Evolutionary conservation across 2,888 invertebrate genomes (phyloP), one percentile per base, ranked within the genome.

Genomic region (Xiphydria camelus): DNA sequence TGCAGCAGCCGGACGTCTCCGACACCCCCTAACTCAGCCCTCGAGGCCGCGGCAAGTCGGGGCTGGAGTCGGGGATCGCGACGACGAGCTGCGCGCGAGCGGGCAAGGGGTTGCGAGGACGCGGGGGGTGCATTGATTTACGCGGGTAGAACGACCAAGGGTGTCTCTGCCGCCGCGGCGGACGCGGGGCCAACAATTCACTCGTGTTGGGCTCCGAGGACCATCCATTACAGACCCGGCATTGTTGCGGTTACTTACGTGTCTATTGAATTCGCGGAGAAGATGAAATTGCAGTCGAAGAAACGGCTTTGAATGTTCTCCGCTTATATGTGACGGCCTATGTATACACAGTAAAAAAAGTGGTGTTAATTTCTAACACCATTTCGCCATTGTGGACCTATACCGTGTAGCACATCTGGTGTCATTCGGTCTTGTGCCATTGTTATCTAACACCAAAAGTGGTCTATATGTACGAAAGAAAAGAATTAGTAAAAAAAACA

Each of bases 1-100:
- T 74, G 75, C 75, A 74, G 73, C 66, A 75, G 74, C 72, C 69
- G 73, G 75, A 74, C 74, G 74, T 72, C 71, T 70, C 70, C 68
- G 68, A 71, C 74, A 74, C 73, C 68, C 73, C 62, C 64, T 62
- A 62, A 65, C 66, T 69, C 67, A 61, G 57, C 57, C 59, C 52
- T 45, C 47, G 45, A 39, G 41, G 47, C 39, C 41, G 49, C 48
- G 39, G 52, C 49, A 47, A 34, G 41, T 53, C 41, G 36, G 39
- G 39, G 47, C 35, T 44, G 23, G 31, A 35, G 23, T 34, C 34
- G 41, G 33, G 31, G 41, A 26, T 10, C 26, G 31, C 22, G 55
- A 35, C 19, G 38, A 41, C 19, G 25, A 41, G 19, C 33, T 22
- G 32, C 25, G 23, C n/a, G 26, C 5, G 42, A 22, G 39, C 22